Conservation (phyloP, 2,888 invertebrate genomes). For the Anthophora plumipes region DNA sequence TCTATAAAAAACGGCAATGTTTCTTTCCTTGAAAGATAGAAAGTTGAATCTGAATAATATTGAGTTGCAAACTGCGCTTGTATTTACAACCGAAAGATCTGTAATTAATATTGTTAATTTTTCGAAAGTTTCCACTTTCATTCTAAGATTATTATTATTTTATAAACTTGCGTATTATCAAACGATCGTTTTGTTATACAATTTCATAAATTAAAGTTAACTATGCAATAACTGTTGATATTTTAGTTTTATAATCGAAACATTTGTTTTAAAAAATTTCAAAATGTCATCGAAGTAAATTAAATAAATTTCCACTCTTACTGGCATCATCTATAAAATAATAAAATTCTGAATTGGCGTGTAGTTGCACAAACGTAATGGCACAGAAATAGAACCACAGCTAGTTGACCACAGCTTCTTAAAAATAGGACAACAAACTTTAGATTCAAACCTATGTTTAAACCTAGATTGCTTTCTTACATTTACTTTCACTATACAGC, state of each 20-base stretch:
- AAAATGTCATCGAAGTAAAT: neutral
- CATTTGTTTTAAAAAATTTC: neutral
- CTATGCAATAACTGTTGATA: constrained; percentile 5
- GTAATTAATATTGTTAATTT: neutral
- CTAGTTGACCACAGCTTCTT: constrained; percentile 1
- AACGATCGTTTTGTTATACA: constrained; percentile 16
- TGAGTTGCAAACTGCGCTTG: constrained; percentile 32
- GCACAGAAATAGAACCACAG: constrained; percentile 9
- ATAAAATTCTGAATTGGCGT: constrained; percentile 7
- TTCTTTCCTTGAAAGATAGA: constrained; percentile 27
- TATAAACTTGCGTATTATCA: neutral
- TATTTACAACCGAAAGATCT: constrained; percentile 7
- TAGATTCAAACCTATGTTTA: neutral
- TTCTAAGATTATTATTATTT: constrained; percentile 3
- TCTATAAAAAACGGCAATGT: constrained; percentile 11
- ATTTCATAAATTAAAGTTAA: neutral
- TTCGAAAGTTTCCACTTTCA: neutral
- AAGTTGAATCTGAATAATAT: constrained; percentile 15
- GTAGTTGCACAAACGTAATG: constrained; percentile 10
- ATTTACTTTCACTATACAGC: neutral
- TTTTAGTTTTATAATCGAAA: neutral
- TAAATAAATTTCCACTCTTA: neutral
- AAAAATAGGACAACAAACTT: constrained; percentile 25
- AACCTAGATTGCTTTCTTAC: neutral
- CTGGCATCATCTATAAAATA: neutral